Evolutionary conservation across 2,888 invertebrate genomes (phyloP).

Genomic region (Orthosia gracilis): DNA sequence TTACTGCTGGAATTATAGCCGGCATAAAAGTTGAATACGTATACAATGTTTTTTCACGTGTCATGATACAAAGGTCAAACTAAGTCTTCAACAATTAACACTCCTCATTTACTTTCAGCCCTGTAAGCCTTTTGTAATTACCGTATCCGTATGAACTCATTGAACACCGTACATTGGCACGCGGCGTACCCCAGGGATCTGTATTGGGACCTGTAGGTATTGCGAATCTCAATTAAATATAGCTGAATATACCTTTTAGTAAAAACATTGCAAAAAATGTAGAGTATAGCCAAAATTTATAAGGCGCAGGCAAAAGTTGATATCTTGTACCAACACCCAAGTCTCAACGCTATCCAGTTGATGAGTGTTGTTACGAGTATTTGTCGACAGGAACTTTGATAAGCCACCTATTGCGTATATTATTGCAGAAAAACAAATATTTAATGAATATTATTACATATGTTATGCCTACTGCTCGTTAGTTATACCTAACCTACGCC

Average conservation of each 20-base stretch:
- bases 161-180: background rate
- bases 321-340: slow-evolving; percentile 48
- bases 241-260: background rate
- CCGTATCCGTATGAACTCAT: background rate
- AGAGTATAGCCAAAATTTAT: background rate
- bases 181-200: background rate
- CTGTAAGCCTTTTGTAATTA: background rate
- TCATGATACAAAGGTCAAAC: background rate
- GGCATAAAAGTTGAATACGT: background rate
- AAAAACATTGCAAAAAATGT: background rate
- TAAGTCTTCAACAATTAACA: background rate
- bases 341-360: slow-evolving; percentile 56
- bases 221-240: background rate
- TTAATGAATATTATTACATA: slow-evolving; percentile 53
- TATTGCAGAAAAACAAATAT: slow-evolving; percentile 58
- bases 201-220: background rate
- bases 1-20: slow-evolving; percentile 20
- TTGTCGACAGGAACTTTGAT: slow-evolving; percentile 63
- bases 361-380: slow-evolving; percentile 42
- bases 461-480: slow-evolving; percentile 45
- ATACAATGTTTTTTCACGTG: background rate
- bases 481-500: slow-evolving; percentile 40
- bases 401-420: slow-evolving; percentile 61
- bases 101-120: background rate
- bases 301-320: slow-evolving; percentile 3